Base-by-base conservation (phyloP, 2,113 vertebrate genomes). In the Scortum barcoo region DNA sequence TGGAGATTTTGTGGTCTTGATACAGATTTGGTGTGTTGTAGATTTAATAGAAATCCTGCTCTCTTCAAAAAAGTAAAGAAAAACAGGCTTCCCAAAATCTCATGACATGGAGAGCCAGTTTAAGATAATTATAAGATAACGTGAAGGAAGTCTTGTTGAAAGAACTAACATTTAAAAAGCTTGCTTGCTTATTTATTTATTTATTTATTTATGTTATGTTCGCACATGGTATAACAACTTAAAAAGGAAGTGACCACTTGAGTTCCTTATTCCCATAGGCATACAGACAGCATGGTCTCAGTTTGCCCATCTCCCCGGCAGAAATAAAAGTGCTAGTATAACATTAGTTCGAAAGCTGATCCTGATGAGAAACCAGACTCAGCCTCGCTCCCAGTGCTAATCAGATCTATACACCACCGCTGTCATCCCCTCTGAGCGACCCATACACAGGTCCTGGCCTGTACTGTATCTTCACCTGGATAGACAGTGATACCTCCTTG, bases 361-460 rank as follows among this genome's bases (percentile, higher is more conserved):
- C 89, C 76, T 65, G 84, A 93, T 93, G 93, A 91, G 93, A 93
- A 94, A 89, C 74, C 54, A 69, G 58, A 17, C 84, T 76, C 62
- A 42, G 75, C 71, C 67, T 75, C 46, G 83, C 85, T 92, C 87
- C 83, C 89, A 89, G 72, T 84, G 70, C 82, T 89, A 80, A 90
- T 90, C 86, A 80, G 90, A 91, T 91, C 73, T 61, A 40, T 56
- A 12, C 75, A 36, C 72, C 67, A 42, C 44, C 70, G 30, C 51
- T 76, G 36, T 66, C 72, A 53, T 51, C 51, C 61, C 77, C 76
- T 54, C 1, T 72, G 75, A 81, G 51, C 16, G 54, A 63, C 72
- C 48, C 83, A 20, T 42, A 48, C 22, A 60, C 63, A 56, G 24
- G 22, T 12, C 61, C n/a, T 16, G 70, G 79, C 74, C 62, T 56